A percentile compares a stretch with the other conserved stretches of the same genome.
Evolutionary conservation across 2,888 invertebrate genomes (phyloP).

Genomic region (Corbicula japonica): DNA sequence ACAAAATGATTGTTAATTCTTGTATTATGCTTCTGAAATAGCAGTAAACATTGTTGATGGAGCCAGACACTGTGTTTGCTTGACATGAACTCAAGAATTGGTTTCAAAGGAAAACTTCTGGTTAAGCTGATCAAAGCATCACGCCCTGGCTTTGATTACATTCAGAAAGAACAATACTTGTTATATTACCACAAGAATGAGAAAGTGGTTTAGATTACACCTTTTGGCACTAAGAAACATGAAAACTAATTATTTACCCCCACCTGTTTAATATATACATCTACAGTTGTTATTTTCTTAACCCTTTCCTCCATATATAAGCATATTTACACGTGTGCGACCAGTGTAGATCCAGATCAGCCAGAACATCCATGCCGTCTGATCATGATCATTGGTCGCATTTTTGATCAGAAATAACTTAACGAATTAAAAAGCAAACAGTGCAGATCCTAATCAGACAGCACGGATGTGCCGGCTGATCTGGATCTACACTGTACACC

Average conservation of each 20-base stretch:
- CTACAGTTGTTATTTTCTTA: background rate
- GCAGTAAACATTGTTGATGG: background rate
- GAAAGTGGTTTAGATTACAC: background rate
- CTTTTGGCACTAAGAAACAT: background rate
- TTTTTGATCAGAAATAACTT: too few species aligned
- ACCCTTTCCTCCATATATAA: background rate
- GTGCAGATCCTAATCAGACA: too few species aligned
- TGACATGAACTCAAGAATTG: background rate
- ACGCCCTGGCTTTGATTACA: background rate
- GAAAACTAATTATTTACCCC: background rate
- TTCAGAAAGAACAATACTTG: background rate
- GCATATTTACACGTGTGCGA: too few species aligned
- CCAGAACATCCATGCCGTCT: too few species aligned
- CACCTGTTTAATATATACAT: slow-evolving; percentile 5
- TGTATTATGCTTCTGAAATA: background rate
- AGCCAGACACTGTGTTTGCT: background rate
- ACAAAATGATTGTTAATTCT: background rate
- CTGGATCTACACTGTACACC: too few species aligned
- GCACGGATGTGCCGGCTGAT: too few species aligned
- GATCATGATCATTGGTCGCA: too few species aligned
- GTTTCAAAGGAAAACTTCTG: too few species aligned
- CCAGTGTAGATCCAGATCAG: too few species aligned
- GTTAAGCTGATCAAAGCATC: background rate
- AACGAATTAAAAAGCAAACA: too few species aligned
- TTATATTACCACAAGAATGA: background rate